These are phyloP conservation scores for Tapirus terrestris DNA, from an alignment of 2,113 vertebrate genomes.

Conservation along the genomic window DNA sequence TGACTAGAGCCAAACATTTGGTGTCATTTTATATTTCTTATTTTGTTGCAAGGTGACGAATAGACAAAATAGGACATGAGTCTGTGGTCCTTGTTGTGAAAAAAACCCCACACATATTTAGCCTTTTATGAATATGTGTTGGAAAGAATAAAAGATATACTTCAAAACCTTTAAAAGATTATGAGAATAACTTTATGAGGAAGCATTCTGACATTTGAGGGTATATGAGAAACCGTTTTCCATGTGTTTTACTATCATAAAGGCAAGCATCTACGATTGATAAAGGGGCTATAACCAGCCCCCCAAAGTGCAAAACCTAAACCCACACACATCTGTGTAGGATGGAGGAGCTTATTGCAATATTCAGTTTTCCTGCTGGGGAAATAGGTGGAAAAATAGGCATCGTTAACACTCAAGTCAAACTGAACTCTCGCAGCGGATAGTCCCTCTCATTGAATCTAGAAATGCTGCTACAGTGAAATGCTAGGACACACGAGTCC, in stretches of 20 bases:
- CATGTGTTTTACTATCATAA: conserved; percentile 82
- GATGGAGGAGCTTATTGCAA: neutral
- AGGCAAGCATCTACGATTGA: conserved; percentile 70
- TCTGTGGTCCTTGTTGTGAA: conserved; percentile 56
- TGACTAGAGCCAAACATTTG: neutral
- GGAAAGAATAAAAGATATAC: conserved; percentile 34
- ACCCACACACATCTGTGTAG: neutral
- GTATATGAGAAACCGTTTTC: conserved; percentile 73
- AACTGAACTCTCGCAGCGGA: neutral
- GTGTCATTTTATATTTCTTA: conserved; percentile 56
- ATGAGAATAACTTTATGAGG: conserved; percentile 71
- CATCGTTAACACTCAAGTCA: neutral
- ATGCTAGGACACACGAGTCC: neutral
- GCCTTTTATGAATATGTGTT: conserved; percentile 64
- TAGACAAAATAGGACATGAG: conserved; percentile 65
- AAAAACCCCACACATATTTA: conserved; percentile 65
- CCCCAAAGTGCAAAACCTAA: neutral
- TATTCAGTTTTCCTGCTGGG: neutral
- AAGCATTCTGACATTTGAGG: conserved; percentile 74
- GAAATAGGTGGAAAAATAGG: neutral
- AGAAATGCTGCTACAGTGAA: neutral
- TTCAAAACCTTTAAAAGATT: conserved; percentile 76
- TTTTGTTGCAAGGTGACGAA: conserved; percentile 40
- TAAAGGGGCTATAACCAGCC: conserved; percentile 13
- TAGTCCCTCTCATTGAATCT: neutral